Evolutionary conservation across 2,797 vertebrate genomes (phyloP).

Genomic region (Ambastaia sidthimunki): DNA sequence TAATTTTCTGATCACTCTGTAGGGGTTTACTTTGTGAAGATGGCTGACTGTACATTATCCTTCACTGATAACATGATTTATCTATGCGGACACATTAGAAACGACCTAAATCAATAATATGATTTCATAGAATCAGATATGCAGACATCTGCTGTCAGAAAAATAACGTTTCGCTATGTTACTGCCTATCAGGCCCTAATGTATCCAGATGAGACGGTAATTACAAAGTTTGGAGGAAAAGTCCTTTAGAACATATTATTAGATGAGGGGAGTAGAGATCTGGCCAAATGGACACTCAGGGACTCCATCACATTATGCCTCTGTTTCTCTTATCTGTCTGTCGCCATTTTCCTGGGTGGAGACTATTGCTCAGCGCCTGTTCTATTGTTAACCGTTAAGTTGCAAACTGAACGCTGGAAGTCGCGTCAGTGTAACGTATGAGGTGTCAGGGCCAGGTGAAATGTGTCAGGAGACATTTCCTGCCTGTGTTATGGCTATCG

Average conservation of each 20-base stretch:
- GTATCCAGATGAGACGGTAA: slow-evolving; percentile 59
- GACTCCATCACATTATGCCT: slow-evolving; percentile 56
- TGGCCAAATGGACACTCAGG: slow-evolving; percentile 55
- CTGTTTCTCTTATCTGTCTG: slow-evolving; percentile 56
- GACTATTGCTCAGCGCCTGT: slow-evolving; percentile 41
- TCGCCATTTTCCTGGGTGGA: slow-evolving; percentile 60
- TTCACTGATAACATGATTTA: background rate
- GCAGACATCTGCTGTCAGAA: background rate
- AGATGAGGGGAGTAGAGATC: slow-evolving; percentile 47
- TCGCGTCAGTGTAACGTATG: slow-evolving; percentile 38
- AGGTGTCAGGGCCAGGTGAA: slow-evolving; percentile 48
- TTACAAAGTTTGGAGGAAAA: slow-evolving; percentile 69
- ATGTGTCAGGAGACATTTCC: slow-evolving; percentile 32
- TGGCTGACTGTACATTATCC: too few species aligned
- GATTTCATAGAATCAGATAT: background rate
- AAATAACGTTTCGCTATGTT: slow-evolving; percentile 9
- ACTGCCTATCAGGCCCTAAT: slow-evolving; percentile 47
- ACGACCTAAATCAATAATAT: background rate
- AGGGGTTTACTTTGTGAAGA: background rate
- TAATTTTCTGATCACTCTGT: background rate
- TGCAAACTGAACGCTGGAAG: slow-evolving; percentile 45
- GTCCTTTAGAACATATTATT: slow-evolving; percentile 67
- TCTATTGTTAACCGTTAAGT: slow-evolving; percentile 54
- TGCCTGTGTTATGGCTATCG: slow-evolving; percentile 26
- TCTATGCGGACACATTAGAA: background rate